These are phyloP conservation scores for Rhinolophus sinicus DNA, from an alignment of 2,113 vertebrate genomes.

Conservation along the genomic window DNA sequence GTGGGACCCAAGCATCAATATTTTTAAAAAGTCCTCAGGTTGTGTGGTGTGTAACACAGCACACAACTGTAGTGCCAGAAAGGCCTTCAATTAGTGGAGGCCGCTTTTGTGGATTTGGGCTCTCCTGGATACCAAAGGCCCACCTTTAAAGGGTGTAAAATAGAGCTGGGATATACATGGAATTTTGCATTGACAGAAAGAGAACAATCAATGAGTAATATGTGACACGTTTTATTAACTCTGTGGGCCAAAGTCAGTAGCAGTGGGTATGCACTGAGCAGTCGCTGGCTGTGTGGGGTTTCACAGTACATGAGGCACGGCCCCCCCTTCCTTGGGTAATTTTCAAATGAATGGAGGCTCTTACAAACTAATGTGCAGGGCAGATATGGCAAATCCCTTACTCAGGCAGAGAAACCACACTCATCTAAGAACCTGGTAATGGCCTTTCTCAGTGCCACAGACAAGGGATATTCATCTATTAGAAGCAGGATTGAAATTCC, in stretches of 20 bases:
- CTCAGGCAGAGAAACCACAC: neutral
- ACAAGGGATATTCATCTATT: neutral
- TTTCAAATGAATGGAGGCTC: neutral
- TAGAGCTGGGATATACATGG: neutral
- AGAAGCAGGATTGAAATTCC: neutral
- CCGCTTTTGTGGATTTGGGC: neutral
- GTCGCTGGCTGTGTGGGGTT: neutral
- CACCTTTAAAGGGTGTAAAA: neutral
- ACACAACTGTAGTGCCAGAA: neutral
- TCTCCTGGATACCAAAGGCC: neutral
- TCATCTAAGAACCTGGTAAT: neutral
- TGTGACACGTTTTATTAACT: neutral
- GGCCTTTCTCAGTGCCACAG: neutral
- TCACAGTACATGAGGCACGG: neutral
- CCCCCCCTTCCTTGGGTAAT: neutral
- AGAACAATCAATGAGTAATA: neutral
- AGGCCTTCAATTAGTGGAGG: neutral
- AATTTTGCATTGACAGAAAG: neutral
- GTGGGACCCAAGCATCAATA: neutral
- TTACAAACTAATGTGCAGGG: neutral
- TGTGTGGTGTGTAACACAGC: neutral
- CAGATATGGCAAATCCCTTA: neutral
- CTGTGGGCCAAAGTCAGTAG: neutral
- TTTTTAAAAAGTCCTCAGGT: neutral
- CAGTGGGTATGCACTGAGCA: neutral